These are phyloP conservation scores for Cotesia chilonis DNA, from an alignment of 1,140 invertebrate species.

Conservation along the genomic window DNA sequence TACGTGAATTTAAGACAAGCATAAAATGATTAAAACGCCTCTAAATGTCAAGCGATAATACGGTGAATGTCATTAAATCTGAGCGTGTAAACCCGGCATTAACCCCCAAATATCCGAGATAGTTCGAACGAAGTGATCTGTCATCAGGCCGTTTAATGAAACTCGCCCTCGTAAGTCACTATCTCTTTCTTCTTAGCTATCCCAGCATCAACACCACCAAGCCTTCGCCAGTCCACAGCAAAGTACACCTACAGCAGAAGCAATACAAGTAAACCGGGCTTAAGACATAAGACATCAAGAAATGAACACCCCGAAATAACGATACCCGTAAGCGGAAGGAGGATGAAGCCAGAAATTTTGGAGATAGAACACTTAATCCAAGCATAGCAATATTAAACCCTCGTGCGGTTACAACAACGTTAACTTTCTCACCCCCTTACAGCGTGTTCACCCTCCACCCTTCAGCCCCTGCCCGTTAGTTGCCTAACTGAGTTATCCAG, in stretches of 20 bases:
- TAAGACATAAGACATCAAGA: constrained; percentile 46
- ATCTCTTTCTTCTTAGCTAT: too few relatives aligned
- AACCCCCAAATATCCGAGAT: constrained; percentile 31
- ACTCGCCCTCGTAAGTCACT: constrained; percentile 48
- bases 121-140: constrained; percentile 46
- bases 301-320: constrained; percentile 21
- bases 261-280: constrained; percentile 33
- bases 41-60: neutral
- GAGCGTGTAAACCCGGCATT: neutral
- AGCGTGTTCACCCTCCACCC: too few relatives aligned
- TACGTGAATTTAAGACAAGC: too few relatives aligned
- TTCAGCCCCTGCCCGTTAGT: constrained; percentile 22
- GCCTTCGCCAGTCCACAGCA: constrained; percentile 8
- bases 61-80: constrained; percentile 1
- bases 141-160: constrained; percentile 58
- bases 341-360: constrained; percentile 36
- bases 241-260: constrained; percentile 15
- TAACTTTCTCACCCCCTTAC: constrained; percentile 22
- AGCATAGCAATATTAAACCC: constrained; percentile 50
- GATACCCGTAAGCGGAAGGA: constrained; percentile 31
- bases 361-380: constrained; percentile 48
- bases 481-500: constrained; percentile 36
- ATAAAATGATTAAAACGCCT: too few relatives aligned
- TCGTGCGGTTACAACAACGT: constrained; percentile 46
- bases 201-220: too few relatives aligned